Base-by-base conservation (phyloP, 2,888 invertebrate genomes). In the Phengaris arion region DNA sequence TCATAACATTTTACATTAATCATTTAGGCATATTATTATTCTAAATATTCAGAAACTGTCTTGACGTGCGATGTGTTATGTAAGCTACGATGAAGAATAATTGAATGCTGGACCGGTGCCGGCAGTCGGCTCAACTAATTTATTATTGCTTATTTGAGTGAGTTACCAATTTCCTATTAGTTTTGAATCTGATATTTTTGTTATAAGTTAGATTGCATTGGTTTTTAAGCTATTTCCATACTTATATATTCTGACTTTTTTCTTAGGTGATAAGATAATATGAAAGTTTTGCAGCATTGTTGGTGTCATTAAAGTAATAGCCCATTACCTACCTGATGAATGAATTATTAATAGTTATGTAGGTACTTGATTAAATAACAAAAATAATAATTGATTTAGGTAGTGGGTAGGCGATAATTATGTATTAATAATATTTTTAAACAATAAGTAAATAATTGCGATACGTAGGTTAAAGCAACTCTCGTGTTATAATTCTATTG, bases 41-140 rank as follows among this genome's bases (percentile, higher is more conserved):
- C 8, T n/a, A 57, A 57, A 57, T 15, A 57, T 35, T 35, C 35
- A 2, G 22, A n/a, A 22, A 22, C 22, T 22, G 22, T 35, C 59
- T 22, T 59, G 59, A 10, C 22, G 59, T 59, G 59, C n/a, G 59
- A 59, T 59, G 59, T 22, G 59, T 59, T 59, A 59, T 59, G 22
- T 22, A 59, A 22, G 59, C 9, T 22, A 59, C 15, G 22, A 9
- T 59, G 22, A 22, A 59, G 22, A 59, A 22, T 59, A 59, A 59
- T 59, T 59, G 59, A 22, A 59, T 10, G 22, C 59, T 59, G 59
- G 59, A 59, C 59, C 22, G 22, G 10, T 59, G 59, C 59, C 59
- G 59, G 59, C 10, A 7, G 64, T 64, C 35, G 35, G 64, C 6
- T 64, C 22, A 9, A 10, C 2, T 64, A 35, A 64, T 59, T 10